These are phyloP conservation scores for Orchestes rusci DNA, from an alignment of 2,888 invertebrate genomes.

Conservation along the genomic window DNA sequence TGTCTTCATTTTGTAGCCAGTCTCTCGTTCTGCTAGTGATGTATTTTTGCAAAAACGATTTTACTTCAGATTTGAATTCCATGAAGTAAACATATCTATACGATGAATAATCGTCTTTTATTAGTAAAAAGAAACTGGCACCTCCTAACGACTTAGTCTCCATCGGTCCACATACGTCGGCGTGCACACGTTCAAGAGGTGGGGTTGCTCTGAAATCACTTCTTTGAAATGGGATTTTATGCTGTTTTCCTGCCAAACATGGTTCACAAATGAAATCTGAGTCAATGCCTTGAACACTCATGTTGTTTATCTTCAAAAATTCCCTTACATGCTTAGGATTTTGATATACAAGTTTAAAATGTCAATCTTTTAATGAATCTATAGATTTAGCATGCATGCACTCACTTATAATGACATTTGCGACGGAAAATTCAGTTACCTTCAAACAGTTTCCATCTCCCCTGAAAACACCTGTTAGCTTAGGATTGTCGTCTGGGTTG, in stretches of 20 bases:
- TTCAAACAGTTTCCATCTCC: conserved; percentile 6
- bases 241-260: conserved; percentile 32
- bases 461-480: neutral
- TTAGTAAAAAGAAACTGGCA: conserved; percentile 30
- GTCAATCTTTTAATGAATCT: conserved; percentile 10
- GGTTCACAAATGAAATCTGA: conserved; percentile 14
- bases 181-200: conserved; percentile 30
- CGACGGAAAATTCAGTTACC: too few relatives aligned
- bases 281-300: conserved; percentile 5
- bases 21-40: conserved; percentile 29
- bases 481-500: too few relatives aligned
- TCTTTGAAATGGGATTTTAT: conserved; percentile 29
- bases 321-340: conserved; percentile 11
- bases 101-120: conserved; percentile 32
- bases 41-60: conserved; percentile 23
- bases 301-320: conserved; percentile 9
- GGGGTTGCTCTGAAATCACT: conserved; percentile 23
- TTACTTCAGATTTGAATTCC: conserved; percentile 26
- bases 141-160: too few relatives aligned
- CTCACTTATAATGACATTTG: too few relatives aligned
- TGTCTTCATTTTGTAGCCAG: conserved; percentile 24
- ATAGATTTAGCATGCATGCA: neutral
- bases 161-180: conserved; percentile 33
- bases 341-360: conserved; percentile 11
- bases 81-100: conserved; percentile 8